A percentile compares a stretch with the other conserved stretches of the same genome.
Conservation (phyloP, 1,140 invertebrate genomes). For the Drosophila mauritiana region DNA sequence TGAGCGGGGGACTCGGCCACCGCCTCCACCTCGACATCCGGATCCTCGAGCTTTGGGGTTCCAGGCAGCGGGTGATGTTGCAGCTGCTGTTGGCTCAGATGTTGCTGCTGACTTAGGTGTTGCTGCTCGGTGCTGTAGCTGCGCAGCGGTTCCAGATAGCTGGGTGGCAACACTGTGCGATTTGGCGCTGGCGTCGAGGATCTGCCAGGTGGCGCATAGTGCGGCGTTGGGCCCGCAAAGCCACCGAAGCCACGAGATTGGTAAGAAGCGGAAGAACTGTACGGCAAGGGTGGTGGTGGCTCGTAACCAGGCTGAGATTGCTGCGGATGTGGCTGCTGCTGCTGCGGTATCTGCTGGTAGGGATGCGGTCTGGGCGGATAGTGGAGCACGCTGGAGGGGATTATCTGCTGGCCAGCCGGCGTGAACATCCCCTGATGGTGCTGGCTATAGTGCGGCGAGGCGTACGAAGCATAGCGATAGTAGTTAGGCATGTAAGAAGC, state of each 20-base stretch:
- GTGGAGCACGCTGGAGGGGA: constrained; percentile 74
- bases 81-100: constrained; percentile 15
- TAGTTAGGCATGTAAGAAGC: constrained; percentile 66
- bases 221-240: constrained; percentile 46
- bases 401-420: constrained; percentile 68
- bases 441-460: constrained; percentile 73
- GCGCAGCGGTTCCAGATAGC: constrained; percentile 62
- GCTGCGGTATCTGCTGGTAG: constrained; percentile 17
- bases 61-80: constrained; percentile 26
- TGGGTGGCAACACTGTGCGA: constrained; percentile 70
- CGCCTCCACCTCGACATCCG: constrained; percentile 41
- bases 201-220: constrained; percentile 58
- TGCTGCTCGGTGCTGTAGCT: constrained; percentile 45
- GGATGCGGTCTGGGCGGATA: constrained; percentile 56
- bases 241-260: constrained; percentile 53
- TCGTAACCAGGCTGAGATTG: constrained; percentile 48
- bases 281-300: constrained; percentile 55
- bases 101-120: constrained; percentile 21
- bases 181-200: constrained; percentile 70
- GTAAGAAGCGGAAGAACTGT: constrained; percentile 57
- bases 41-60: constrained; percentile 60
- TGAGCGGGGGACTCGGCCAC: constrained; percentile 45
- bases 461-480: constrained; percentile 72
- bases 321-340: constrained; percentile 13
- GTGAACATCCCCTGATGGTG: constrained; percentile 68